Evolutionary conservation across 2,797 vertebrate species (phyloP).

Genomic region (Psittacula derbiana): DNA sequence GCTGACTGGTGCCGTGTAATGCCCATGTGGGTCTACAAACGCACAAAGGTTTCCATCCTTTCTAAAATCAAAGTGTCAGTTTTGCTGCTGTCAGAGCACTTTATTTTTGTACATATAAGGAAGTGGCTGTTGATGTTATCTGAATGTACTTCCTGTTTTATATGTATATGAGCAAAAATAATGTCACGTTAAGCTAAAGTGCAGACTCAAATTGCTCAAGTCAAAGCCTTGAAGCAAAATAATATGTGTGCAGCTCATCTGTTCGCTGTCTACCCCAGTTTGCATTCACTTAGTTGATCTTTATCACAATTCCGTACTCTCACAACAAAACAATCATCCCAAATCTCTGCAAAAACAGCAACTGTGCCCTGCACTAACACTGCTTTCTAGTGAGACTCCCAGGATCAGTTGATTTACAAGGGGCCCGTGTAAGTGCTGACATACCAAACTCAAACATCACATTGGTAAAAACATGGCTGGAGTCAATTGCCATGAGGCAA

Average conservation of each 20-base stretch:
- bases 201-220: neutral
- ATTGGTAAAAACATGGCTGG: accelerated
- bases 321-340: neutral
- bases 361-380: accelerated
- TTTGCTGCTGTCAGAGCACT: constrained; percentile 58
- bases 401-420: accelerated
- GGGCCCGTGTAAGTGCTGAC: accelerated
- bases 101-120: constrained; percentile 84
- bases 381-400: accelerated
- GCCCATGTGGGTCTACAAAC: neutral
- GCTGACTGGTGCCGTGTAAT: neutral
- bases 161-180: constrained; percentile 71
- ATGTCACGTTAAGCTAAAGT: constrained; percentile 4
- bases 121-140: constrained; percentile 84
- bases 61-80: constrained; percentile 48
- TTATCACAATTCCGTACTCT: neutral
- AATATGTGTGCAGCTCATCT: neutral
- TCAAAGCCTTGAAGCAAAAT: neutral
- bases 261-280: neutral
- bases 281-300: accelerated
- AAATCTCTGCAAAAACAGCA: accelerated
- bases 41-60: neutral
- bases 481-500: accelerated
- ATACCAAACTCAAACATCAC: accelerated
- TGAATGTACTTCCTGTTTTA: constrained; percentile 86